phyloP scores from a whole-genome alignment of 2,113 vertebrate genomes.

The Brachypteracias leptosomus region DNA sequence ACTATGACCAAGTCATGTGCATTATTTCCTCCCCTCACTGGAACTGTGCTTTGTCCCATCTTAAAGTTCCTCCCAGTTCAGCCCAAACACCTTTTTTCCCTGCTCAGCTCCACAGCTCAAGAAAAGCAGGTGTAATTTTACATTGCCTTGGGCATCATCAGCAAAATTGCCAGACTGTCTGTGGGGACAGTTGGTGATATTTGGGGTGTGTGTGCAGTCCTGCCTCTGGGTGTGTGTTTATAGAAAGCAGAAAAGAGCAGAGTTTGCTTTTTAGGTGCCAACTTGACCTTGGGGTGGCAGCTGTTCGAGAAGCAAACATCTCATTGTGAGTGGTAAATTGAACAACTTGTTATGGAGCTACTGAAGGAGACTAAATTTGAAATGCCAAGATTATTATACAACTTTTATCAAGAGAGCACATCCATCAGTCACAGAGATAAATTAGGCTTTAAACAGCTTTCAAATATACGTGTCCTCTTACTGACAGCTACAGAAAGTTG shows the following conservation, averaged over 20 bases:
- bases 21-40: not conserved
- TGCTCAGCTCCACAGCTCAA: not conserved
- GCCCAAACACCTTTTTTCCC: not conserved
- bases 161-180: conserved; percentile 19
- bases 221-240: not conserved
- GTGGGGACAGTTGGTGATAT: conserved; percentile 6
- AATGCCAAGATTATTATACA: conserved; percentile 42
- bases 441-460: conserved; percentile 32
- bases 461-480: not conserved
- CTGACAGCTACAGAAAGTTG: not conserved
- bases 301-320: conserved; percentile 33
- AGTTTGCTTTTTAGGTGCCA: conserved; percentile 61
- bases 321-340: conserved; percentile 50
- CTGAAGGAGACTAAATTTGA: conserved; percentile 65
- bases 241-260: conserved; percentile 46
- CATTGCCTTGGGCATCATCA: conserved; percentile 43
- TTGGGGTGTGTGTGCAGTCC: not conserved
- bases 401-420: conserved; percentile 28
- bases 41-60: not conserved
- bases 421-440: conserved; percentile 36
- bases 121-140: not conserved
- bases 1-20: not conserved
- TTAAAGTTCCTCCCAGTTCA: not conserved
- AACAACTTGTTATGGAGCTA: conserved; percentile 39
- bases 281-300: conserved; percentile 50